Evolutionary conservation across 2,888 invertebrate genomes (phyloP).

Genomic region (Thymelicus lineola): DNA sequence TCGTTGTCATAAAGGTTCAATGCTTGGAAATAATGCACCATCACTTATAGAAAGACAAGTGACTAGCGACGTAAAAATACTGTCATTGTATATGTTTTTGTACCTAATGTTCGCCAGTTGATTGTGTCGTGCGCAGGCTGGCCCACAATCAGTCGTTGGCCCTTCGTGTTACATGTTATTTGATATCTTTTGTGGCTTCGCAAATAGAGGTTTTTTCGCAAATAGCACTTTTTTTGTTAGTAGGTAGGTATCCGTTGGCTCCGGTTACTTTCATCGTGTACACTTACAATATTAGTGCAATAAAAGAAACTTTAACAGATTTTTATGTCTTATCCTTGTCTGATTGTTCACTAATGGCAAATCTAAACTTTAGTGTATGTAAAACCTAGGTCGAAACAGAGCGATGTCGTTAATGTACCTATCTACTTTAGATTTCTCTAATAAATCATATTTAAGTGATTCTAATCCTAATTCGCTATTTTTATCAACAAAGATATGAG

Average conservation of each 20-base stretch:
- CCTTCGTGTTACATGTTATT: conserved; percentile 32
- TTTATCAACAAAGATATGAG: no score
- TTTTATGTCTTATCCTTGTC: no score
- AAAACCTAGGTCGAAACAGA: no score
- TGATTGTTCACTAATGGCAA: no score
- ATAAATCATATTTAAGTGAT: no score
- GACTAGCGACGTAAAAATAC: conserved; percentile 6
- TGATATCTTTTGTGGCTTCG: conserved; percentile 35
- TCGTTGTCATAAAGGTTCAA: no score
- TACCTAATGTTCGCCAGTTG: conserved; percentile 38
- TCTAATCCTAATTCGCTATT: no score
- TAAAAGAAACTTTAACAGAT: no score
- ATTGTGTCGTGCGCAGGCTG: conserved; percentile 42
- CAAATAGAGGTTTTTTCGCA: conserved; percentile 25
- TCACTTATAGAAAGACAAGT: not conserved
- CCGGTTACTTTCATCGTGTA: not conserved
- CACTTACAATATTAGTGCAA: not conserved
- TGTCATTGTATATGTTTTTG: conserved; percentile 8
- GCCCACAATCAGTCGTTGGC: conserved; percentile 43
- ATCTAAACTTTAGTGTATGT: no score
- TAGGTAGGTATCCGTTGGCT: not conserved
- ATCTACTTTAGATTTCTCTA: no score
- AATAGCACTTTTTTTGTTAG: conserved; percentile 10
- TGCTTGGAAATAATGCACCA: not conserved
- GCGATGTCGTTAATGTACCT: no score